phyloP scores from a whole-genome alignment of 2,113 vertebrate species.

The Oophaga pumilio region DNA sequence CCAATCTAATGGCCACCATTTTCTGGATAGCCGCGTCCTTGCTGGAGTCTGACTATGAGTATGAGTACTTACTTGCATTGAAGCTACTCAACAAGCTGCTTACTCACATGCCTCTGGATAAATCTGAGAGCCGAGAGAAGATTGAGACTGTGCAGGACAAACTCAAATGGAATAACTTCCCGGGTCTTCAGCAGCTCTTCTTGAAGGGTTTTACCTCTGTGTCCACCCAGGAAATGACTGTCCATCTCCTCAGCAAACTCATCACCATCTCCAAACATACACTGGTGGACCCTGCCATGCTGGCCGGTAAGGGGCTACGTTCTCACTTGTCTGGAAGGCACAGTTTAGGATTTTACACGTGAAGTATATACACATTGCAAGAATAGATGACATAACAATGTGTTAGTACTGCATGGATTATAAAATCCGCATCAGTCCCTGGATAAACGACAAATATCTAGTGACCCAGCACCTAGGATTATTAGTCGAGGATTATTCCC shows the following conservation, averaged over 20 bases:
- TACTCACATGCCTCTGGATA: constrained; percentile 92
- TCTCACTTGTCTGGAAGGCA: background rate
- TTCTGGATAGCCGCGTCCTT: constrained; percentile 96
- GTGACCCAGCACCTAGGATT: too few species aligned
- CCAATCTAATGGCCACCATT: constrained; percentile 93
- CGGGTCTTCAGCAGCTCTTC: constrained; percentile 95
- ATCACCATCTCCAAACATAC: constrained; percentile 89
- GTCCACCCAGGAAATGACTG: constrained; percentile 95
- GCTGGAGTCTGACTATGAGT: constrained; percentile 97
- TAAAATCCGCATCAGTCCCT: too few species aligned
- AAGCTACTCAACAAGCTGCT: constrained; percentile 93
- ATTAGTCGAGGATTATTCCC: too few species aligned
- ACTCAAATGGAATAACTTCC: constrained; percentile 94
- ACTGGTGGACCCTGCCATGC: constrained; percentile 89
- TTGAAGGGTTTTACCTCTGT: constrained; percentile 97
- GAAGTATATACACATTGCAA: background rate
- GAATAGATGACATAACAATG: too few species aligned
- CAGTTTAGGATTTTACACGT: too few species aligned
- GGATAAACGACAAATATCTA: too few species aligned
- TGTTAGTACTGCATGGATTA: too few species aligned
- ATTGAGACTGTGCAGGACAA: constrained; percentile 90
- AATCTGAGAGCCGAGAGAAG: constrained; percentile 87
- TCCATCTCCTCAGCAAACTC: constrained; percentile 95
- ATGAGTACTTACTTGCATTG: constrained; percentile 95
- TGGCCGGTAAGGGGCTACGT: constrained; percentile 78